Evolutionary conservation across 2,888 invertebrate genomes (phyloP).

Genomic region (Noctua comes): DNA sequence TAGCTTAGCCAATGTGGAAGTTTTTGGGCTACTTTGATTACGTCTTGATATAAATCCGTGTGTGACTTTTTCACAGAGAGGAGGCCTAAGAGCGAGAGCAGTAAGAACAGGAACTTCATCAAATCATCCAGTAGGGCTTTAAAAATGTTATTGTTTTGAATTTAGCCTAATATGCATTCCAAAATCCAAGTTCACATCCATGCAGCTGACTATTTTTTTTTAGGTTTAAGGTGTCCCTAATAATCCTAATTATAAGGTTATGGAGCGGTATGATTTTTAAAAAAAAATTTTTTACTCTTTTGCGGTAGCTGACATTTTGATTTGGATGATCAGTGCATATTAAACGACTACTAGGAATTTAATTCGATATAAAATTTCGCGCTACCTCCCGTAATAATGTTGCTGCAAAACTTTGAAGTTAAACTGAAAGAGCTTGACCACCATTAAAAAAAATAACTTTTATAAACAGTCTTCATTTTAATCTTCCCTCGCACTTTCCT

Average conservation of each 20-base stretch:
- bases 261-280: too few relatives aligned
- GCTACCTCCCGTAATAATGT: background rate
- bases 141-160: background rate
- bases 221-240: background rate
- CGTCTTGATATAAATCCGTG: background rate
- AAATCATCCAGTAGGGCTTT: background rate
- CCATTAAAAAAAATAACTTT: conserved; percentile 32
- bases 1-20: background rate
- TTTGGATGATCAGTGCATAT: background rate
- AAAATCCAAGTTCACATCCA: background rate
- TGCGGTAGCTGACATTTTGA: too few relatives aligned
- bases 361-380: background rate
- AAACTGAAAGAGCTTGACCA: conserved; percentile 26
- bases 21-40: too few relatives aligned
- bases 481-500: conserved; percentile 21
- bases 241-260: too few relatives aligned
- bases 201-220: background rate
- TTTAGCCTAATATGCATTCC: background rate
- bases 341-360: background rate
- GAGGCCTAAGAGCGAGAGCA: background rate
- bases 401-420: conserved; percentile 11
- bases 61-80: background rate
- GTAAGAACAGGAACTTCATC: background rate
- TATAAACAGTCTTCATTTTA: conserved; percentile 44
- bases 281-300: background rate